A percentile compares a stretch with the other conserved stretches of the same genome.
These are phyloP conservation scores for Protomyctophum bolini DNA, from an alignment of 2,113 vertebrate species.

Conservation along the genomic window DNA sequence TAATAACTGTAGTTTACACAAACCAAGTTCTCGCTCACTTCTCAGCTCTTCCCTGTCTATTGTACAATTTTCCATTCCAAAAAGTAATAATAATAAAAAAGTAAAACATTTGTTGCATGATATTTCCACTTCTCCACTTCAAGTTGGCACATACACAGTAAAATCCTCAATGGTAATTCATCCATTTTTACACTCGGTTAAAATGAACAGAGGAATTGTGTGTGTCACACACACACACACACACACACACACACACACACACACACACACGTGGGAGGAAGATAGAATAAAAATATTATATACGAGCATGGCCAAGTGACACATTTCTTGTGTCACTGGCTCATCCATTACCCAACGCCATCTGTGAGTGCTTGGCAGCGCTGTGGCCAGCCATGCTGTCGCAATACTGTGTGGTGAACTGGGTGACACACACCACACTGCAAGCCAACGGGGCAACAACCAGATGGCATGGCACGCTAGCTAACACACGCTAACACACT, in stretches of 20 bases:
- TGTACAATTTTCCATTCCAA: neutral
- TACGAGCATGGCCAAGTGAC: neutral
- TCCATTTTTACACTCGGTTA: neutral
- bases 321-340: slow-evolving; percentile 15
- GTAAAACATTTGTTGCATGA: neutral
- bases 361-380: slow-evolving; percentile 50
- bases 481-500: neutral
- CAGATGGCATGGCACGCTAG: slow-evolving; percentile 34
- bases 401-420: slow-evolving; percentile 23
- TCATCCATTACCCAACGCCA: slow-evolving; percentile 37
- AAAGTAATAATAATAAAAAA: neutral
- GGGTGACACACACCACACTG: slow-evolving; percentile 26
- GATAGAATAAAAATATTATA: neutral
- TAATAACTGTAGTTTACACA: no score
- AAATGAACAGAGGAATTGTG: neutral
- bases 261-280: neutral
- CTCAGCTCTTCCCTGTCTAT: neutral
- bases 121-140: no score
- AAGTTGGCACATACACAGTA: no score
- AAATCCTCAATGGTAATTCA: neutral
- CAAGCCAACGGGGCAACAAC: slow-evolving; percentile 47
- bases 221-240: no score
- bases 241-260: neutral
- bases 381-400: slow-evolving; percentile 15
- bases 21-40: no score